A percentile compares a stretch with the other conserved stretches of the same genome.
phyloP scores from a whole-genome alignment of 1,140 invertebrate genomes.

The Hylaeus volcanicus region DNA sequence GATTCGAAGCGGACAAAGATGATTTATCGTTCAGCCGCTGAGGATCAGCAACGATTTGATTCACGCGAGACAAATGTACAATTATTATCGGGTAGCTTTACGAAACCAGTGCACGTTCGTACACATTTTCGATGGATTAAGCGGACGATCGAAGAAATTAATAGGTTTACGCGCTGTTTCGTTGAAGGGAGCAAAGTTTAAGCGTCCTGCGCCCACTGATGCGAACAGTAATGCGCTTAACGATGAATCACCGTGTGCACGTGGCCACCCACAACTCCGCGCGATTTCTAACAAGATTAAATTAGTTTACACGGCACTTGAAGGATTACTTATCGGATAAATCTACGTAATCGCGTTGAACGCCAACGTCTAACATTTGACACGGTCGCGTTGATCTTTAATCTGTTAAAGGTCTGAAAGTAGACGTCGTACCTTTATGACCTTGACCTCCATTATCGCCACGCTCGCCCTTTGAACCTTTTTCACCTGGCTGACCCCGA shows the following conservation, averaged over 20 bases:
- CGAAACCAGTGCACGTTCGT: too few relatives aligned
- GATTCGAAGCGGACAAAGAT: not conserved
- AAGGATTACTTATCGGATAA: constrained; percentile 30
- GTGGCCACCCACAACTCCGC: not conserved
- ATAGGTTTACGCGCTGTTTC: not conserved
- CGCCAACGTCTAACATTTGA: constrained; percentile 6
- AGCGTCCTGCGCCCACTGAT: not conserved
- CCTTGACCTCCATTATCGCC: constrained; percentile 73
- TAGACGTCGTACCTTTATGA: constrained; percentile 66
- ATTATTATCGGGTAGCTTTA: too few relatives aligned
- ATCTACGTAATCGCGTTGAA: constrained; percentile 29
- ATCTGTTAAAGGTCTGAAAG: not conserved
- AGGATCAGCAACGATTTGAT: not conserved
- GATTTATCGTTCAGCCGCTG: not conserved
- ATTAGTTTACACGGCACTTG: constrained; percentile 36
- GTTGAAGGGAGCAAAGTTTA: not conserved
- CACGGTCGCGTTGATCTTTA: not conserved
- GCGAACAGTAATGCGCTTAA: constrained; percentile 37
- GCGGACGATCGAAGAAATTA: not conserved
- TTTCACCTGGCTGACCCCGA: constrained; percentile 73
- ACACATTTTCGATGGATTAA: not conserved
- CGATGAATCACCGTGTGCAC: constrained; percentile 22
- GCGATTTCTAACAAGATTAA: constrained; percentile 50
- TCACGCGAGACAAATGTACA: not conserved
- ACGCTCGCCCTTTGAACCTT: constrained; percentile 77